Base-by-base conservation (phyloP, 2,797 vertebrate genomes). In the Tenualosa ilisha region DNA sequence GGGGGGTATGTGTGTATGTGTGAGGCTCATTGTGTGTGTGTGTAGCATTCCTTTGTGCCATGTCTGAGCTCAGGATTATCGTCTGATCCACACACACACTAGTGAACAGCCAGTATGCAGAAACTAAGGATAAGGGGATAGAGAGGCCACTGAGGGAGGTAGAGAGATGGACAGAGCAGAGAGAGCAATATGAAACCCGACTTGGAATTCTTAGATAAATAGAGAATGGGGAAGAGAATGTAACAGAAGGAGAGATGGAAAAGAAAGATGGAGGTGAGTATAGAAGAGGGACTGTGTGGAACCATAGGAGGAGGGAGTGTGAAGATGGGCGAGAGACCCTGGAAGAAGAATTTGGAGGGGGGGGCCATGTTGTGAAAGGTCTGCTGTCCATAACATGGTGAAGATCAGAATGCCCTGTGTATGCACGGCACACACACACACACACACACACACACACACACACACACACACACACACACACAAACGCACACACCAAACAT, bases 41-140 rank as follows among this genome's bases (percentile, higher is more conserved):
- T 31, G 26, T 59, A 3, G 51, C 56, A 59, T 59, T 59, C 56
- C 56, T 59, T 59, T 59, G 56, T 59, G 56, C 53, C 40, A 54
- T 49, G 9, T 86, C 84, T 83, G 56, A 59, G 56, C 56, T 59
- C 20, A 22, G 56, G 56, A 59, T 59, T 59, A 59, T 59, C 4
- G 56, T 22, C 40, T n/a, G 12, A 61, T 68, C 75, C 24, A 65
- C 22, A 2, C 49, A 54, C 9, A 53, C 6, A 59, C 56, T 59
- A 22, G 20, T 59, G 56, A 59, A 20, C 56, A 59, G 20, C 56
- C 56, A 59, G 56, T n/a, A 59, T 59, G 56, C 56, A 59, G 56
- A 59, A 59, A 59, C 17, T 22, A 59, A 59, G 12, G 51, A 1
- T 22, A 59, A 59, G 12, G 51, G 12, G 56, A 17, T 20, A 59